These are phyloP conservation scores for Coregonus suidteri DNA, from an alignment of 2,797 vertebrate genomes.

Conservation along the genomic window DNA sequence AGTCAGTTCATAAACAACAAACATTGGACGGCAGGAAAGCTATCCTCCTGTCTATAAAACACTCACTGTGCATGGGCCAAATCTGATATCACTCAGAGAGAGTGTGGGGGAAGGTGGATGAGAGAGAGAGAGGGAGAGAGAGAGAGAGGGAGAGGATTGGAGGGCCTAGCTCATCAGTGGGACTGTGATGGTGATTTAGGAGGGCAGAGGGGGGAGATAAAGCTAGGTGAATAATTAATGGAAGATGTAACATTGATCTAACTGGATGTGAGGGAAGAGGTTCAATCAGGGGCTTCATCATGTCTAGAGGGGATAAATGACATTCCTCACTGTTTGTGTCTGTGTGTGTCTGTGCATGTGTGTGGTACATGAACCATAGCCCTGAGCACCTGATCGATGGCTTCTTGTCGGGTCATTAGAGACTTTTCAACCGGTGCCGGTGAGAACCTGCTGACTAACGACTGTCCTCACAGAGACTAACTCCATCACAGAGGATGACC, in stretches of 20 bases:
- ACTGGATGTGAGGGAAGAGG: constrained; percentile 17
- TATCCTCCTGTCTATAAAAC: background rate
- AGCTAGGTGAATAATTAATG: constrained; percentile 33
- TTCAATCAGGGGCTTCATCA: constrained; percentile 4
- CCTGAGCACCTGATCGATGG: constrained; percentile 10
- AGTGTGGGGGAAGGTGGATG: background rate
- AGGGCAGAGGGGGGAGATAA: constrained; percentile 18
- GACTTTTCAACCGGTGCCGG: background rate
- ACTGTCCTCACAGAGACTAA: background rate
- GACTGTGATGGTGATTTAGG: constrained; percentile 3
- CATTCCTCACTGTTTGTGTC: background rate
- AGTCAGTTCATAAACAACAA: background rate
- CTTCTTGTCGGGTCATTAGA: constrained; percentile 12
- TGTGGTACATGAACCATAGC: background rate
- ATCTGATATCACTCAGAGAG: background rate
- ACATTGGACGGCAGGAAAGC: background rate
- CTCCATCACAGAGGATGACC: constrained; percentile 1
- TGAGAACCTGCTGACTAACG: constrained; percentile 12
- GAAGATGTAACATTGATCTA: constrained; percentile 23
- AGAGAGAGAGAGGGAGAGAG: background rate
- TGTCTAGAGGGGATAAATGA: background rate
- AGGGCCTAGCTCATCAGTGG: background rate
- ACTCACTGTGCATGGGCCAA: background rate
- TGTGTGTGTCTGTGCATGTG: background rate
- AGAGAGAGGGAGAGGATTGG: background rate